phyloP scores from a whole-genome alignment of 2,113 vertebrate species.

The Myanophis thanlyinensis region DNA sequence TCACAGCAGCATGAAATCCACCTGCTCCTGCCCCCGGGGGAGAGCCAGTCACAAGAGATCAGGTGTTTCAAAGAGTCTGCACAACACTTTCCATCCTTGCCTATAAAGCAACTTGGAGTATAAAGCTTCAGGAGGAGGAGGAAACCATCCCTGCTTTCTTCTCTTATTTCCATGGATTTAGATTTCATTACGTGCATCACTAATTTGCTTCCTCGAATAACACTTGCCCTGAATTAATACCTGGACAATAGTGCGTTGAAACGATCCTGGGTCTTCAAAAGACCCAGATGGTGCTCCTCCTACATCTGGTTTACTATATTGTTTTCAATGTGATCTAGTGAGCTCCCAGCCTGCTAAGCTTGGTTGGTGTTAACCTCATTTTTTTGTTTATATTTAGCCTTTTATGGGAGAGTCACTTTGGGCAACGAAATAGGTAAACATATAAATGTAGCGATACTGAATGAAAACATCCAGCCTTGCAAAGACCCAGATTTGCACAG shows the following conservation, averaged over 20 bases:
- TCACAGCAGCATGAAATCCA: neutral
- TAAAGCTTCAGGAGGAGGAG: neutral
- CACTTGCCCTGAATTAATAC: neutral
- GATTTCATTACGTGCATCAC: neutral
- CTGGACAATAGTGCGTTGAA: neutral
- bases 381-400: neutral
- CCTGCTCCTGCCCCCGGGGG: neutral
- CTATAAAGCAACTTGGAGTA: neutral
- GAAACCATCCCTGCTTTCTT: neutral
- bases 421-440: no score
- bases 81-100: neutral
- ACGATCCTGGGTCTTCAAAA: neutral
- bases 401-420: neutral
- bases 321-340: neutral
- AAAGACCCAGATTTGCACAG: no score
- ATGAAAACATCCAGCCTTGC: no score
- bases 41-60: neutral
- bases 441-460: no score
- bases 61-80: neutral
- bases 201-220: neutral
- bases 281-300: neutral
- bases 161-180: neutral
- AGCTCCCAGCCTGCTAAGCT: neutral
- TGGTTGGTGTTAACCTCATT: neutral
- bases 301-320: neutral